Evolutionary conservation across 2,797 vertebrate genomes (phyloP).

Genomic region (Erpetoichthys calabaricus): DNA sequence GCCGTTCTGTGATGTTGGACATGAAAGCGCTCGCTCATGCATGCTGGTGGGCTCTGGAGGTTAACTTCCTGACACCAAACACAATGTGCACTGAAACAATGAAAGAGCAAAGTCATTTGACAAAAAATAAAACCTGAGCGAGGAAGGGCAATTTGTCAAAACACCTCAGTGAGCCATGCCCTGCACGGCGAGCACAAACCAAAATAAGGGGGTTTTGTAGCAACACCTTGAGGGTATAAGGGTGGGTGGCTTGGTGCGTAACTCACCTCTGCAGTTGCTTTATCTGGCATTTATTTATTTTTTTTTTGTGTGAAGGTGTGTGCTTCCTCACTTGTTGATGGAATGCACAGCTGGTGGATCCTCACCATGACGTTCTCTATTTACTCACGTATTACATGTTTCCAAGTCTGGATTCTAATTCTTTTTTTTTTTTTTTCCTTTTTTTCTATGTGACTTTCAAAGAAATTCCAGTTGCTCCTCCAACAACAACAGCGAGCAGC

Average conservation of each 20-base stretch:
- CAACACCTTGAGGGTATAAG: constrained; percentile 21
- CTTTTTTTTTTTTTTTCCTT: constrained; percentile 13
- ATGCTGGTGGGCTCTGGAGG: constrained; percentile 24
- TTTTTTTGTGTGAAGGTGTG: constrained; percentile 14
- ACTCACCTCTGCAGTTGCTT: constrained; percentile 19
- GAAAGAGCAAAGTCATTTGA: constrained; percentile 43
- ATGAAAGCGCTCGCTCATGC: constrained; percentile 25
- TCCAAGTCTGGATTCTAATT: constrained; percentile 18
- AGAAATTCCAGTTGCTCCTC: constrained; percentile 83
- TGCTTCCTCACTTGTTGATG: too few relatives aligned
- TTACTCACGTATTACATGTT: too few relatives aligned
- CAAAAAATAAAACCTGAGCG: constrained; percentile 8
- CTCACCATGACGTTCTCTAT: too few relatives aligned
- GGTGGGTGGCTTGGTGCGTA: constrained; percentile 25
- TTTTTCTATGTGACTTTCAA: constrained; percentile 13
- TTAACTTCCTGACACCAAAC: constrained; percentile 18
- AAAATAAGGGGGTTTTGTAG: too few relatives aligned
- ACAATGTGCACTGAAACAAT: constrained; percentile 18
- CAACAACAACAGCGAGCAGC: constrained; percentile 71
- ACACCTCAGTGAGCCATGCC: constrained; percentile 21
- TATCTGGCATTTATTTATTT: too few relatives aligned
- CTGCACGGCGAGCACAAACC: too few relatives aligned
- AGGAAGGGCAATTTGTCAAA: constrained; percentile 9
- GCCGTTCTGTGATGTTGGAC: constrained; percentile 26
- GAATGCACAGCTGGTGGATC: too few relatives aligned